Conservation (phyloP, 1,140 invertebrate genomes). For the Atta colombica region DNA sequence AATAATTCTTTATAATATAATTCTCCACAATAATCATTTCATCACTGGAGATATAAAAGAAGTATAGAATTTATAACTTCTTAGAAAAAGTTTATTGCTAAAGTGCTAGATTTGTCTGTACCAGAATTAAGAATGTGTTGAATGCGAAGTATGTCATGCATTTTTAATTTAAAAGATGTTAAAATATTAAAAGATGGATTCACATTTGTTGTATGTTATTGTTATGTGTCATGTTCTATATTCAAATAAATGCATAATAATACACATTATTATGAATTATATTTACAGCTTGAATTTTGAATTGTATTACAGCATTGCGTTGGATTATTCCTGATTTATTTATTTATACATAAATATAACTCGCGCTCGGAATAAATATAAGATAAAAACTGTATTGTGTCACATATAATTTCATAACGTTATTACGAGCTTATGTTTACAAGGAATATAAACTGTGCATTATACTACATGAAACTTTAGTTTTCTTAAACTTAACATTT, state of each 20-base stretch:
- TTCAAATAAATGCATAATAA: neutral
- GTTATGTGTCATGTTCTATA: neutral
- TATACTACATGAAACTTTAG: neutral
- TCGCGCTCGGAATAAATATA: neutral
- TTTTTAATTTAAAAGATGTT: neutral
- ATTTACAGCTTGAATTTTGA: conserved; percentile 8
- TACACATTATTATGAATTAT: conserved; percentile 14
- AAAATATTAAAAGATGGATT: neutral
- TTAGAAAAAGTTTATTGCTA: neutral
- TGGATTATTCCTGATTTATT: neutral
- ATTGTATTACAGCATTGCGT: neutral
- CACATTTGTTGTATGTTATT: neutral
- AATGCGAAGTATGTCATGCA: neutral
- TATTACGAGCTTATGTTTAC: neutral
- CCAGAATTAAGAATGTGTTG: neutral
- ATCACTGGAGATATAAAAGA: neutral
- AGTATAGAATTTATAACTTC: neutral
- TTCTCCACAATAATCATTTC: too few relatives aligned
- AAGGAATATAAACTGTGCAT: neutral
- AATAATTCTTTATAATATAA: neutral
- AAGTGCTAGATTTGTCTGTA: neutral
- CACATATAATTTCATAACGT: neutral
- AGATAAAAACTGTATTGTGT: conserved; percentile 8
- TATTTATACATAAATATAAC: conserved; percentile 16
- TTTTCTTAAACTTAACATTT: neutral